phyloP scores from a whole-genome alignment of 2,113 vertebrate genomes.

The Halichoeres trimaculatus region DNA sequence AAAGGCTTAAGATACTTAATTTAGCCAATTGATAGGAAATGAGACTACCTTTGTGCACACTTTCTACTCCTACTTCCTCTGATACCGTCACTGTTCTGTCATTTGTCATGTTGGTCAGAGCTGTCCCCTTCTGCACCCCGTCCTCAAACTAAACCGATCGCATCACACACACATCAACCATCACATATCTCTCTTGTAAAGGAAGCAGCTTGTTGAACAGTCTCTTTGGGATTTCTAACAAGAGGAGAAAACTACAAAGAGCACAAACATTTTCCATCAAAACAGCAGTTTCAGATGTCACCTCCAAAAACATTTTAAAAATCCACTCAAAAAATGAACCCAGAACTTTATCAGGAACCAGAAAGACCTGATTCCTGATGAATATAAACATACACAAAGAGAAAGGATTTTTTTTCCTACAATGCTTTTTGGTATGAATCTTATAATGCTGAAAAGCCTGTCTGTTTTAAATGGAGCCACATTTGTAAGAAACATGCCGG shows the following conservation, averaged over 20 bases:
- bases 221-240: conserved; percentile 22
- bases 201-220: conserved; percentile 22
- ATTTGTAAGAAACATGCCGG: no score
- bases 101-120: not conserved
- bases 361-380: no score
- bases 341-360: not conserved
- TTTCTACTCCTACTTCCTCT: no score
- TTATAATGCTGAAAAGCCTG: no score
- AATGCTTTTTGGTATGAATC: no score
- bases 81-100: no score
- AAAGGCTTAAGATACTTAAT: no score
- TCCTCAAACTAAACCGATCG: not conserved
- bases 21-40: no score
- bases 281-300: not conserved
- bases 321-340: conserved; percentile 46
- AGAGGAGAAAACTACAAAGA: conserved; percentile 15
- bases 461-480: no score
- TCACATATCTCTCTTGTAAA: not conserved
- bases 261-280: conserved; percentile 3
- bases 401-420: no score
- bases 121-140: not conserved
- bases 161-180: rapidly evolving
- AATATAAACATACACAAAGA: no score
- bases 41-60: no score
- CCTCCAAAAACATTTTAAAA: not conserved